Evolutionary conservation across 2,888 invertebrate genomes (phyloP), one percentile per base, ranked within the genome.

Genomic region (Mimachlamys varia): DNA sequence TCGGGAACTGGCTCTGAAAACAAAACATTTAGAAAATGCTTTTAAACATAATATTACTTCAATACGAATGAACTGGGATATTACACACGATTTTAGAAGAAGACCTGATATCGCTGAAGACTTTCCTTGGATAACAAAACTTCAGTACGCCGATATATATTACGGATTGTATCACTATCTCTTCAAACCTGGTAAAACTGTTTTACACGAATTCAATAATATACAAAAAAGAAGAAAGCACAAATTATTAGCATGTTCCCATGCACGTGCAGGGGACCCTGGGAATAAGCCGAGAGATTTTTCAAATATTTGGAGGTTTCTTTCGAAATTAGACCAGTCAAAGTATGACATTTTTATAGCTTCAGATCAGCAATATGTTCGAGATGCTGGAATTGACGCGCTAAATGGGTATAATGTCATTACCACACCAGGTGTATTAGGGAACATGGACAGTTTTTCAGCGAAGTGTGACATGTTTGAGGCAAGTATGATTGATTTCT

Each of bases 1-100:
- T 15, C 27, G 76, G 33, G 76, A 13, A 0, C 19, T 7, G 12
- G 0, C 76, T 76, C 12, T 76, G 7, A 76, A 27, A 33, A 76
- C 76, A 27, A 76, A 76, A 27, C 76, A 76, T 76, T 33, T 76
- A 27, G 76, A 76, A 27, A 76, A 76, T 33, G 27, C 12, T 27
- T 76, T 76, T 76, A 7, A 2, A 22, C 0, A 27, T 7, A 22
- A 76, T 22, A 33, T 76, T 12, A 76, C 76, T 22, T 13, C 33
- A 0, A 76, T 76, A 27, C 76, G 76, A 22, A 76, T 76, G 76
- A 76, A 76, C 27, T 76, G 76, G 76, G 76, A 76, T 76, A 76
- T 76, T 27, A 76, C 76, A 33, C 76, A 1, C 10, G 76, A 76
- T 27, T 76, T 76, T 76, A 76, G 76, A 33, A 33, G 4, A 22